Evolutionary conservation across 2,797 vertebrate genomes (phyloP).

Genomic region (Tarsius wallacei): DNA sequence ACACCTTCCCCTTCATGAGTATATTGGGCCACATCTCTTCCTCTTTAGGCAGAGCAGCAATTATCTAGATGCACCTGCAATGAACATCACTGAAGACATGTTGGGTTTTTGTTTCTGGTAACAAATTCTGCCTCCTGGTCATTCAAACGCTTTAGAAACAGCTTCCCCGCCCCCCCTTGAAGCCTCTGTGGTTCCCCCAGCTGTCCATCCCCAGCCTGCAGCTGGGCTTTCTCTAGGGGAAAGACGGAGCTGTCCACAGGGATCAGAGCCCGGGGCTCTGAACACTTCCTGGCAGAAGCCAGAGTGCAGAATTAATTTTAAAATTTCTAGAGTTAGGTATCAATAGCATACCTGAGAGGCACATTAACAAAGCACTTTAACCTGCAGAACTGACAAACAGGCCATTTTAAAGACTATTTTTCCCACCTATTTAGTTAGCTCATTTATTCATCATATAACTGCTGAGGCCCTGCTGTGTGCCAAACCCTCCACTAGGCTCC

Average conservation of each 20-base stretch:
- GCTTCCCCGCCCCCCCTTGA: background rate
- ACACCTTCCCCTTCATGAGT: rapidly evolving
- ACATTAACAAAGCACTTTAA: conserved; percentile 50
- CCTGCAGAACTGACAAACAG: background rate
- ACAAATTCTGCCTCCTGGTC: background rate
- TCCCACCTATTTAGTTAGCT: background rate
- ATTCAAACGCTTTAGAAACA: background rate
- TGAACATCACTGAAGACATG: background rate
- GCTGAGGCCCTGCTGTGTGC: background rate
- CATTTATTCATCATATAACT: background rate
- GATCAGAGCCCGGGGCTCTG: background rate
- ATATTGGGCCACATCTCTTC: background rate
- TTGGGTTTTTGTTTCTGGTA: background rate
- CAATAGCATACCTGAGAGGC: background rate
- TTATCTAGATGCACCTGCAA: background rate
- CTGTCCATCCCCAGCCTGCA: background rate
- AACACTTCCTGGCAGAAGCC: background rate
- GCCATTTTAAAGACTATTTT: conserved; percentile 20
- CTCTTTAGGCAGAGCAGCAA: background rate
- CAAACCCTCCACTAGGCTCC: background rate
- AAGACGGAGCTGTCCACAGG: background rate
- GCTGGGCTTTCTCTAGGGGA: background rate
- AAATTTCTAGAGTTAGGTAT: conserved; percentile 42
- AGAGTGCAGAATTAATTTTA: conserved; percentile 54
- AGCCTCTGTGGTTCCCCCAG: background rate